Base-by-base conservation (phyloP, 1,140 invertebrate species). In the Phortica variegata region DNA sequence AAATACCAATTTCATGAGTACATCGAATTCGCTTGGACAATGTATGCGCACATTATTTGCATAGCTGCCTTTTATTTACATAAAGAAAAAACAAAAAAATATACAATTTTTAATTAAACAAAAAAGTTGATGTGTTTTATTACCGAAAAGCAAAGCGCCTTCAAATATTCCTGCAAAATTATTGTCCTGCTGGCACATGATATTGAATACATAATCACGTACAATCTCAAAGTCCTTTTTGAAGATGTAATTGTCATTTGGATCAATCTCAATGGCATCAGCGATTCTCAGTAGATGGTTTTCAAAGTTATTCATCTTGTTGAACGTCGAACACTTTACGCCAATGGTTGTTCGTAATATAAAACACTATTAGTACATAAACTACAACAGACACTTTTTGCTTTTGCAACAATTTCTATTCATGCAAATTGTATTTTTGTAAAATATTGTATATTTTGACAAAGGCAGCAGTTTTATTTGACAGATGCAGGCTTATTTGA, bases 1-100 rank as follows among this genome's bases (percentile, higher is more conserved):
- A 18, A 70, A 56, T 10, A 46, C 17, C 10, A 70, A 20, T 18
- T 54, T 42, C 9, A 70, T 42, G 38, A 62, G 43, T 6, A 69
- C 48, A 39, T 70, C 59, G 13, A 49, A 52, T 34, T 68, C 57
- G 4, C 46, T 32, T 8, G 58, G 49, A n/a, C 46, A 21, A 3
- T 36, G 19, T 1, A 56, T 32, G 0, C 50, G 54, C 5, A 69
- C 44, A 3, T 51, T 36, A 10, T 65, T 53, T 2, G 40, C 23
- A 3, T 41, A 17, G 12, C 58, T 62, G 7, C 65, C 65, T 69
- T 31, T 1, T n/a, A n/a, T n/a, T 8, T 6, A 12, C 13, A 2
- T 8, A 10, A 21, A 41, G 26, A 18, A 38, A 15, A 26, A 33
- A 43, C 18, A 33, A 16, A 3, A 43, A 43, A 43, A 6, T 16